Evolutionary conservation across 1,140 invertebrate genomes (phyloP).

Genomic region (Aphis craccivora): DNA sequence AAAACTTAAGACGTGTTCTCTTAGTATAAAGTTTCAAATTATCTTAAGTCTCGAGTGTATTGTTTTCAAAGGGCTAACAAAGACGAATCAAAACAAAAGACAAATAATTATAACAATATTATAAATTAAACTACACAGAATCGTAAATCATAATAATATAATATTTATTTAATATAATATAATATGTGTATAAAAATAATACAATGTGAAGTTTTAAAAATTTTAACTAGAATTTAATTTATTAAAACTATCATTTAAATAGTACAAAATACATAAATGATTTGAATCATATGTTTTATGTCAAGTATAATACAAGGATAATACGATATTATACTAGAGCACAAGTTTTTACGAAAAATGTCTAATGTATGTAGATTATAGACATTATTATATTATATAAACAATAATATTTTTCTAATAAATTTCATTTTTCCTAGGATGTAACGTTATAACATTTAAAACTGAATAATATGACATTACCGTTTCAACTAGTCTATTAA

Average conservation of each 20-base stretch:
- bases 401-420: background rate
- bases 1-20: background rate
- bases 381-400: background rate
- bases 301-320: background rate
- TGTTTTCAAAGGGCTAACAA: constrained; percentile 23
- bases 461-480: background rate
- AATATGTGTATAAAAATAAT: background rate
- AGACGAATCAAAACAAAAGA: constrained; percentile 33
- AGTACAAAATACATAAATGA: background rate
- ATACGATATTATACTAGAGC: too few species aligned
- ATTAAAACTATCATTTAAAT: background rate
- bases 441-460: background rate
- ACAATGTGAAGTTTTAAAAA: background rate
- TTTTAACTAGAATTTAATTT: background rate
- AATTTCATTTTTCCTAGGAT: too few species aligned
- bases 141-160: background rate
- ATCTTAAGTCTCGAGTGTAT: constrained; percentile 10
- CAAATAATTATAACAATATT: constrained; percentile 2
- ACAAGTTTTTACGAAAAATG: too few species aligned
- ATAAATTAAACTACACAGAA: background rate
- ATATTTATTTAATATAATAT: background rate
- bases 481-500: background rate
- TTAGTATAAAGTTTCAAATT: constrained; percentile 37
- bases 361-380: too few species aligned
- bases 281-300: background rate